phyloP scores from a whole-genome alignment of 1,140 invertebrate species.

The Atopsyche davidsoni region DNA sequence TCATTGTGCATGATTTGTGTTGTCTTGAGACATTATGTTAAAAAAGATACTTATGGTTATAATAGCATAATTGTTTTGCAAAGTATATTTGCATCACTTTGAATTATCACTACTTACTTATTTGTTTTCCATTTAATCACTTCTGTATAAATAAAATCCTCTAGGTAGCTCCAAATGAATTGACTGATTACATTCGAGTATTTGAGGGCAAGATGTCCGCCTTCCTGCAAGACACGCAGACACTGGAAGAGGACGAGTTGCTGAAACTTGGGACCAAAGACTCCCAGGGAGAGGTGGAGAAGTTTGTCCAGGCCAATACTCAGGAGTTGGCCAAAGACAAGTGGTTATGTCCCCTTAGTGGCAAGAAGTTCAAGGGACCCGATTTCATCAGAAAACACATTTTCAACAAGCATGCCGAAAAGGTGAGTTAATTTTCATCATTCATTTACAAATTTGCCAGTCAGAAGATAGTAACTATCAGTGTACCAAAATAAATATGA shows the following conservation, averaged over 20 bases:
- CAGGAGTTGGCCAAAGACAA: slow-evolving; percentile 96
- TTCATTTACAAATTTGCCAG: too few species aligned
- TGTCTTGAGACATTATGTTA: too few species aligned
- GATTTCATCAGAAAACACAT: slow-evolving; percentile 99
- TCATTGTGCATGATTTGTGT: too few species aligned
- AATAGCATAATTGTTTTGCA: too few species aligned
- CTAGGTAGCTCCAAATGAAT: slow-evolving; percentile 55
- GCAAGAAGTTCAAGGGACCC: slow-evolving; percentile 99
- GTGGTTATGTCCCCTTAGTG: slow-evolving; percentile 96
- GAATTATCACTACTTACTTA: background rate
- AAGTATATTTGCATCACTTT: too few species aligned
- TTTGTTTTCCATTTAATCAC: slow-evolving; percentile 30
- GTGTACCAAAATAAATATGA: too few species aligned
- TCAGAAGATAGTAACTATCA: too few species aligned
- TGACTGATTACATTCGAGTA: slow-evolving; percentile 70
- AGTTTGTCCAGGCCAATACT: slow-evolving; percentile 89
- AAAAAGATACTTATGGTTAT: too few species aligned
- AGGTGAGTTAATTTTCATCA: slow-evolving; percentile 48
- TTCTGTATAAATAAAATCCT: slow-evolving; percentile 33
- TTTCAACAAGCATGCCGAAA: slow-evolving; percentile 94
- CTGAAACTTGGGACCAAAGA: slow-evolving; percentile 84
- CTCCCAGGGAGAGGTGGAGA: slow-evolving; percentile 84
- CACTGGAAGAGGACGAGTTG: slow-evolving; percentile 73
- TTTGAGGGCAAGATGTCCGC: slow-evolving; percentile 85
- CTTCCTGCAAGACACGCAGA: slow-evolving; percentile 69